Conservation (phyloP, 2,113 vertebrate species). For the Hippocampus mohnikei region DNA sequence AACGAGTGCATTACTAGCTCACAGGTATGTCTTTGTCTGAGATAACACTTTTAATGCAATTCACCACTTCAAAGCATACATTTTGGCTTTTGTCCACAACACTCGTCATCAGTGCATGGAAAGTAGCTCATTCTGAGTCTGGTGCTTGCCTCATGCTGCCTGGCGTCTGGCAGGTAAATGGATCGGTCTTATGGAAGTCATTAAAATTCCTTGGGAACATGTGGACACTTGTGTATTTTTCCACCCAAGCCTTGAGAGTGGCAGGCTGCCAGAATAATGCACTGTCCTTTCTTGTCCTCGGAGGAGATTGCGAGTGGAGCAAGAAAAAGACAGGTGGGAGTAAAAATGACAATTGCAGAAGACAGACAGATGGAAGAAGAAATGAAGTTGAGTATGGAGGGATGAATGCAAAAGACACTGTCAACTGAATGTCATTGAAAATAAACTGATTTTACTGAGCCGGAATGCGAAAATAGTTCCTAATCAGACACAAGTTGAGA, state of each 20-base stretch:
- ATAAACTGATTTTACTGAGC: constrained; percentile 42
- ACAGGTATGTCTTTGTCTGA: not conserved
- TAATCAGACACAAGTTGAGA: constrained; percentile 20
- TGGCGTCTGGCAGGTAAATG: constrained; percentile 70
- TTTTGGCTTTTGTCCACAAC: constrained; percentile 31
- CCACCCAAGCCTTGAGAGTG: constrained; percentile 54
- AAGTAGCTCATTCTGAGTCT: constrained; percentile 24
- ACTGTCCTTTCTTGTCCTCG: constrained; percentile 45
- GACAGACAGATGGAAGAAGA: constrained; percentile 6
- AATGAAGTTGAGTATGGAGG: constrained; percentile 12
- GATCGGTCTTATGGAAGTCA: constrained; percentile 75
- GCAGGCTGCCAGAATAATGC: constrained; percentile 47
- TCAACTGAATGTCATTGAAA: constrained; percentile 31
- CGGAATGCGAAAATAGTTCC: constrained; percentile 41
- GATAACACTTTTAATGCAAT: constrained; percentile 8
- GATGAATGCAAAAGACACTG: constrained; percentile 24
- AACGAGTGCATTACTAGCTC: not conserved
- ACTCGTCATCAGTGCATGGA: constrained; percentile 34
- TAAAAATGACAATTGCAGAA: constrained; percentile 13
- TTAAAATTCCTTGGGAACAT: constrained; percentile 78
- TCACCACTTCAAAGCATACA: constrained; percentile 17
- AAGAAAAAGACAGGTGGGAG: constrained; percentile 28
- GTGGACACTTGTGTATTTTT: constrained; percentile 75
- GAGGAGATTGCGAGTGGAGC: constrained; percentile 24
- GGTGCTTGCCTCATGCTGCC: constrained; percentile 29